Percentiles rank a stretch among this genome's conserved stretches.
These are phyloP conservation scores for Callaeas wilsoni DNA, from an alignment of 2,113 vertebrate species.

Conservation along the genomic window DNA sequence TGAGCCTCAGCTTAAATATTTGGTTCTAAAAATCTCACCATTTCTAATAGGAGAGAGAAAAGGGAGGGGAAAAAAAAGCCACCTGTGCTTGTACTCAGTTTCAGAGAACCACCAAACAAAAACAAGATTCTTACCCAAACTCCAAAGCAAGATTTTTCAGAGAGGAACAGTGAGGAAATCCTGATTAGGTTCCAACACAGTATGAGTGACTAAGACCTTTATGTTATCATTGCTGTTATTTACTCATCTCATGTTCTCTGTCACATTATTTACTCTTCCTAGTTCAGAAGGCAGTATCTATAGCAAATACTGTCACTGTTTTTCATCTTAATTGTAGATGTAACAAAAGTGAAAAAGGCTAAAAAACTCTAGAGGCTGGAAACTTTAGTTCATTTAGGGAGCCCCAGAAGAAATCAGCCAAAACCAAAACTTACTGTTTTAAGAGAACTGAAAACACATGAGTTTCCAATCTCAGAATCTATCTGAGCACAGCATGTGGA, in stretches of 20 bases:
- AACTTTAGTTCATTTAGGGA: neutral
- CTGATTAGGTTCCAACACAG: neutral
- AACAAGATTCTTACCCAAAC: neutral
- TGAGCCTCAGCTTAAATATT: neutral
- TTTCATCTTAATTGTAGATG: neutral
- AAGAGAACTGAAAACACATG: neutral
- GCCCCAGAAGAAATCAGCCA: neutral
- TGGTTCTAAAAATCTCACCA: neutral
- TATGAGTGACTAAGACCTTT: neutral
- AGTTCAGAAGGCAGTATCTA: neutral
- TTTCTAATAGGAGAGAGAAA: neutral
- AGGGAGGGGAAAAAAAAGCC: neutral
- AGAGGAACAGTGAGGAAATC: neutral
- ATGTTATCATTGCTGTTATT: neutral
- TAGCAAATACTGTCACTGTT: neutral
- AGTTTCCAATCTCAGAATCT: neutral
- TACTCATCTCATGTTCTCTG: neutral
- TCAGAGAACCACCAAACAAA: neutral
- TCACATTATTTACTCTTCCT: neutral
- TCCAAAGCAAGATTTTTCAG: neutral
- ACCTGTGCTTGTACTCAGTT: neutral
- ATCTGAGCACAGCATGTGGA: neutral
- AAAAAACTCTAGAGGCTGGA: neutral
- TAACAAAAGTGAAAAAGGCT: neutral
- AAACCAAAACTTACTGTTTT: neutral